Percentiles rank a stretch among this genome's conserved stretches.
Evolutionary conservation across 1,140 invertebrate genomes (phyloP).

Genomic region (Trichonephila clavata): DNA sequence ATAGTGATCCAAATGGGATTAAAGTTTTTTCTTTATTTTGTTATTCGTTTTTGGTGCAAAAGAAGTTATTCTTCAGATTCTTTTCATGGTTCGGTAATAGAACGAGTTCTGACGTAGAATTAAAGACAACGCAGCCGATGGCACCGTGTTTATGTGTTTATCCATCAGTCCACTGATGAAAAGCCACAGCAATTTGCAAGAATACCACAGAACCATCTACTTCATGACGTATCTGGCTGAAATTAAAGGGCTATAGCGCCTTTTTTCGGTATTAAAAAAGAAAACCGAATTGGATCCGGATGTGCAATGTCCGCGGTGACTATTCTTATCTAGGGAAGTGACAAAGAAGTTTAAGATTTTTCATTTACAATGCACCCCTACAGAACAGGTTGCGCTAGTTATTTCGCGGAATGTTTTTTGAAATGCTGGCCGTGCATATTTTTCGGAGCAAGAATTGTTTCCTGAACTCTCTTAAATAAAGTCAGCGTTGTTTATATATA

Average conservation of each 20-base stretch:
- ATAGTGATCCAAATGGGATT: too few relatives aligned
- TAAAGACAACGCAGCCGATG: not conserved
- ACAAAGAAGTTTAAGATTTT: not conserved
- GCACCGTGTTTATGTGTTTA: slow-evolving; percentile 23
- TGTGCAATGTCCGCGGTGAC: not conserved
- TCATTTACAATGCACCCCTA: not conserved
- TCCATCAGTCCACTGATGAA: not conserved
- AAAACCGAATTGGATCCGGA: not conserved
- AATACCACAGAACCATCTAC: not conserved
- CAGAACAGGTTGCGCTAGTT: not conserved
- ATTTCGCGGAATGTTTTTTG: too few relatives aligned
- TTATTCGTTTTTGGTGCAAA: not conserved
- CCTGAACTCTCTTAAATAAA: too few relatives aligned
- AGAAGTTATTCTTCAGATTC: not conserved
- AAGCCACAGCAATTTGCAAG: not conserved
- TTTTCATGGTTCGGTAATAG: not conserved
- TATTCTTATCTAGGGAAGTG: not conserved
- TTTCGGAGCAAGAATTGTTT: too few relatives aligned
- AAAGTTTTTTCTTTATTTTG: not conserved
- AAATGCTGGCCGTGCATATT: too few relatives aligned
- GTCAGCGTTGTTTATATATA: too few relatives aligned
- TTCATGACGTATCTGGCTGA: not conserved
- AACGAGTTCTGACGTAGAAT: not conserved
- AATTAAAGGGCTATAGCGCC: not conserved
- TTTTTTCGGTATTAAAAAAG: not conserved